A percentile compares a stretch with the other conserved stretches of the same genome.
These are phyloP conservation scores for Argyrosomus regius DNA, from an alignment of 2,797 vertebrate species.

Conservation along the genomic window DNA sequence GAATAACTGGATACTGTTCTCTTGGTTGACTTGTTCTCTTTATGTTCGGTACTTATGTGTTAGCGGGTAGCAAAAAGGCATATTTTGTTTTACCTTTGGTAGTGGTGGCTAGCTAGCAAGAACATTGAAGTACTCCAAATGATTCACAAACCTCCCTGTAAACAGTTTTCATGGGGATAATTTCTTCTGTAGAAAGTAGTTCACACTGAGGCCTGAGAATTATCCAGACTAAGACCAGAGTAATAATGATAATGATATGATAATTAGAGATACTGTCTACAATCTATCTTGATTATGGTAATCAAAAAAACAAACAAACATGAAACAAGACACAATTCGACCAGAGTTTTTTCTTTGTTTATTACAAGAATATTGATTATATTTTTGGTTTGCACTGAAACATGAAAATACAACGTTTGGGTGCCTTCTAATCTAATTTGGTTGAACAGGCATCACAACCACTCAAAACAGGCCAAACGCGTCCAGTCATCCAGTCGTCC, in stretches of 20 bases:
- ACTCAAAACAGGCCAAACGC: conserved; percentile 45
- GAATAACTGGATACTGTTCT: background rate
- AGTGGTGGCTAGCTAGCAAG: background rate
- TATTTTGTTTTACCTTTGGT: background rate
- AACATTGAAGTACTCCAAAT: background rate
- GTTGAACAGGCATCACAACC: conserved; percentile 69
- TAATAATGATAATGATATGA: too few relatives aligned
- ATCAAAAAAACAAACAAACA: conserved; percentile 2
- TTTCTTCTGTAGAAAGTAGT: background rate
- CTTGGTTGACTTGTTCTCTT: background rate
- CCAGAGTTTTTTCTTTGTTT: conserved; percentile 73
- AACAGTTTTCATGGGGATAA: background rate
- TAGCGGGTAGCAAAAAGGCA: too few relatives aligned
- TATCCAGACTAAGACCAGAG: background rate
- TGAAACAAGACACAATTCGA: conserved; percentile 15
- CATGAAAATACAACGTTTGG: conserved; percentile 78
- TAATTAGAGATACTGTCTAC: background rate
- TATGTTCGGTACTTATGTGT: background rate
- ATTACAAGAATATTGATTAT: conserved; percentile 88
- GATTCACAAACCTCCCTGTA: background rate
- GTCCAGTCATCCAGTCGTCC: conserved; percentile 35
- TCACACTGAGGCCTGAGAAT: background rate
- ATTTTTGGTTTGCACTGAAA: conserved; percentile 82
- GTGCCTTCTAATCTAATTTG: conserved; percentile 70
- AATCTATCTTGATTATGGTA: background rate